A percentile compares a stretch with the other conserved stretches of the same genome.
phyloP scores from a whole-genome alignment of 2,888 invertebrate genomes.

The Osedax fenrisi region DNA sequence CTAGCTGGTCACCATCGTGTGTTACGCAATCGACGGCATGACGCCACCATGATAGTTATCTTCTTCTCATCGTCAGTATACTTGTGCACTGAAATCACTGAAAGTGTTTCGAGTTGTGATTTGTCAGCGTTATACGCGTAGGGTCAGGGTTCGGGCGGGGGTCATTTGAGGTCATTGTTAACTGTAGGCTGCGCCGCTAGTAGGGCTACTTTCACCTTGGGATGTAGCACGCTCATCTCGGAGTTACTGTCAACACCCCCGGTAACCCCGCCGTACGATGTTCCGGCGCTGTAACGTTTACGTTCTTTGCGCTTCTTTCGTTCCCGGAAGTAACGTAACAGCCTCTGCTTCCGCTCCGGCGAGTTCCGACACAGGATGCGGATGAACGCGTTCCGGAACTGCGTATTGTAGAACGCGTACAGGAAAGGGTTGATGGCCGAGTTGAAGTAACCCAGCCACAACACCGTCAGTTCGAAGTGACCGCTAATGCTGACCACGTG shows the following conservation, averaged over 20 bases:
- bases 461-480: constrained; percentile 33
- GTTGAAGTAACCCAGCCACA: constrained; percentile 37
- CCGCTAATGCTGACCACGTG: constrained; percentile 17
- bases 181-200: constrained; percentile 27
- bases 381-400: constrained; percentile 35
- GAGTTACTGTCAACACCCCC: neutral
- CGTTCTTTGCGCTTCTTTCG: constrained; percentile 8
- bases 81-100: too few species aligned
- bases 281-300: neutral
- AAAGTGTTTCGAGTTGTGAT: too few species aligned
- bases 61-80: too few species aligned
- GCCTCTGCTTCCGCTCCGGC: constrained; percentile 12
- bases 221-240: neutral
- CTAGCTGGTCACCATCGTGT: too few species aligned
- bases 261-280: neutral
- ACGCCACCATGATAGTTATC: too few species aligned
- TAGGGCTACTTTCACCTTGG: neutral
- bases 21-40: too few species aligned
- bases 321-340: constrained; percentile 12
- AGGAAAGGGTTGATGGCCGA: constrained; percentile 37
- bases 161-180: too few species aligned
- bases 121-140: too few species aligned
- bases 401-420: constrained; percentile 37
- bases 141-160: too few species aligned
- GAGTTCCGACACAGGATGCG: constrained; percentile 34